A percentile compares a stretch with the other conserved stretches of the same genome.
Evolutionary conservation across 2,797 vertebrate species (phyloP).

Genomic region (Petrocephalus sullivani): DNA sequence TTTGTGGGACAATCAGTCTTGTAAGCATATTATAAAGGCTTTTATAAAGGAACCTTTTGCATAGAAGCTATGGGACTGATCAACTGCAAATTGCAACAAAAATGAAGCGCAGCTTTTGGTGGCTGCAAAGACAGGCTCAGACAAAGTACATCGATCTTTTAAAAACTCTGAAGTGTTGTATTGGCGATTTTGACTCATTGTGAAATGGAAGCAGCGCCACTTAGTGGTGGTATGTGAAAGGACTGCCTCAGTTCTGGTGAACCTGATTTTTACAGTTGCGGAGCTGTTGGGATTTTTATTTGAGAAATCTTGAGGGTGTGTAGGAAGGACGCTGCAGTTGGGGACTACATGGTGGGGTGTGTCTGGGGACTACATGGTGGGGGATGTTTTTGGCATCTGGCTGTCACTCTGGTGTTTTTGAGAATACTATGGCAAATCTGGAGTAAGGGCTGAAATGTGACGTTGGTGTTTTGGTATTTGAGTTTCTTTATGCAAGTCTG

Average conservation of each 20-base stretch:
- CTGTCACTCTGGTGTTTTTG: background rate
- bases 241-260: background rate
- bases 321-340: too few species aligned
- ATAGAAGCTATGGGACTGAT: background rate
- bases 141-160: background rate
- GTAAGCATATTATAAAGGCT: background rate
- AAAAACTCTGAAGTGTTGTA: background rate
- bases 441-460: background rate
- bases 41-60: background rate
- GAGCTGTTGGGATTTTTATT: background rate
- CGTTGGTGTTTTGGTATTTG: background rate
- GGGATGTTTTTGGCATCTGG: background rate
- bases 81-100: background rate
- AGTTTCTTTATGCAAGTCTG: background rate
- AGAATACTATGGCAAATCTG: background rate
- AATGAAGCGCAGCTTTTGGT: background rate
- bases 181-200: background rate
- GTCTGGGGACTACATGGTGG: background rate
- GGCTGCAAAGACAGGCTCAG: background rate
- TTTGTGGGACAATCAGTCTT: background rate
- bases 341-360: background rate
- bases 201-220: background rate
- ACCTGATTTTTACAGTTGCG: background rate
- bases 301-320: background rate
- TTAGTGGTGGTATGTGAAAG: background rate